Percentiles rank a stretch among this genome's conserved stretches.
Conservation (phyloP, 30 jellyfish, hydroid and myxozoan species). For the Aurelia sp. region DNA sequence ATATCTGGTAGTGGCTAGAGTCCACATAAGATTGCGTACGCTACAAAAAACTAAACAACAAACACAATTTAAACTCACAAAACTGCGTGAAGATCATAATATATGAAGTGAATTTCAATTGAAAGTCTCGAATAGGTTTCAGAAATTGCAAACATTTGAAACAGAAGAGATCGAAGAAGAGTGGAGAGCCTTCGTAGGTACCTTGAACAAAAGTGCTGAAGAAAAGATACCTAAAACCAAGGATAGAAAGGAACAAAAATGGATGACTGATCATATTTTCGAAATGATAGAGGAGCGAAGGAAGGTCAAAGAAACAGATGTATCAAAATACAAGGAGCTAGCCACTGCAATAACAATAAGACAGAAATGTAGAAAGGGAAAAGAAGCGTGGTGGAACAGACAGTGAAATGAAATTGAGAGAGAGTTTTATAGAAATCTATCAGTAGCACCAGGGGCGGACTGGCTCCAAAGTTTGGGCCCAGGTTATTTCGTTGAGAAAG, state of each 20-base stretch:
- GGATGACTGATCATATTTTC: slow-evolving; percentile 37
- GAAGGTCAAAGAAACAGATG: slow-evolving; percentile 29
- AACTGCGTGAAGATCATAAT: slow-evolving; percentile 11
- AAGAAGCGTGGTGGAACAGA: slow-evolving; percentile 28
- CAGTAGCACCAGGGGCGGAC: too few species aligned
- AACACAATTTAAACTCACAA: neutral
- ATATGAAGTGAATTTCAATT: too few species aligned
- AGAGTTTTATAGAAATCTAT: slow-evolving; percentile 7
- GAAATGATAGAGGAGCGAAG: slow-evolving; percentile 45
- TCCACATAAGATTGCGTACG: neutral
- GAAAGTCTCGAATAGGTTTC: slow-evolving; percentile 7
- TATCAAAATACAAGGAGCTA: slow-evolving; percentile 36
- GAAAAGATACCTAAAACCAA: slow-evolving; percentile 15
- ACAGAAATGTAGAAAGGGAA: slow-evolving; percentile 29
- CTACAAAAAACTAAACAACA: neutral
- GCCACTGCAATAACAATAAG: neutral
- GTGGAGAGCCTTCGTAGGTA: slow-evolving; percentile 25
- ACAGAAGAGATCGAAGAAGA: slow-evolving; percentile 16
- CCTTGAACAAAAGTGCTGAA: slow-evolving; percentile 43
- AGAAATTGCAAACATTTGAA: slow-evolving; percentile 14
- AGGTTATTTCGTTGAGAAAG: too few species aligned
- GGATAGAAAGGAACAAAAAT: slow-evolving; percentile 16
- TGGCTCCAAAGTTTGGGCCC: too few species aligned
- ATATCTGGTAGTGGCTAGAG: neutral
- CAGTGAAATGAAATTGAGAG: slow-evolving; percentile 20